Conservation (phyloP, 2,797 vertebrate species). For the Arremon aurantiirostris region DNA sequence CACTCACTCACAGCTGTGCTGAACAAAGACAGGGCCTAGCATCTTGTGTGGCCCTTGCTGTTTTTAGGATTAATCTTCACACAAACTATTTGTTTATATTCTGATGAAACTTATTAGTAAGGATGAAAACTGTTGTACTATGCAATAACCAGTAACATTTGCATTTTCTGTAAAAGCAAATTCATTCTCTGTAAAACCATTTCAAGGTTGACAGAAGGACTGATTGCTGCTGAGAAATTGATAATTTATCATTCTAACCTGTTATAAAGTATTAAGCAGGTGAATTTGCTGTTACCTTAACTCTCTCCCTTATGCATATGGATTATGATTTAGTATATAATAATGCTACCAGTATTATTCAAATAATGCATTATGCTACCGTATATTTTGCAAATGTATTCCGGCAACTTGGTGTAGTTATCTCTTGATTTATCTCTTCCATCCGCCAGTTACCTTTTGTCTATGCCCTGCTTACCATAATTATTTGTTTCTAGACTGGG, state of each 20-base stretch:
- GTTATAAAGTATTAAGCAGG: constrained; percentile 28
- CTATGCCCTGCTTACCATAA: background rate
- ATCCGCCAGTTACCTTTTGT: background rate
- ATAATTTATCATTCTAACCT: constrained; percentile 38
- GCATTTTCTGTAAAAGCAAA: background rate
- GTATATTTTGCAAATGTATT: background rate
- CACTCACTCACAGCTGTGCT: background rate
- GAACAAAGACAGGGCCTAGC: background rate
- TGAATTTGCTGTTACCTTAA: constrained; percentile 31
- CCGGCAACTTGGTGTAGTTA: background rate
- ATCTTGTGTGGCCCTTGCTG: background rate
- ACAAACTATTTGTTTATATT: background rate
- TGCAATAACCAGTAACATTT: background rate
- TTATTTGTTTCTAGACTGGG: background rate
- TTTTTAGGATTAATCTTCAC: background rate
- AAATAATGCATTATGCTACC: background rate
- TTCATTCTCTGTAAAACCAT: constrained; percentile 11
- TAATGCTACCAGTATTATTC: background rate
- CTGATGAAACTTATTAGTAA: background rate
- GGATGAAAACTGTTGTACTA: background rate
- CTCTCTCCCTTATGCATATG: background rate
- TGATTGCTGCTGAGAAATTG: constrained; percentile 14
- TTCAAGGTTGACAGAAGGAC: constrained; percentile 30
- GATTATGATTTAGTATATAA: background rate
- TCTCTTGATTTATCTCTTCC: background rate